Base-by-base conservation (phyloP, 1,140 invertebrate species). In the Caerostris darwini region DNA sequence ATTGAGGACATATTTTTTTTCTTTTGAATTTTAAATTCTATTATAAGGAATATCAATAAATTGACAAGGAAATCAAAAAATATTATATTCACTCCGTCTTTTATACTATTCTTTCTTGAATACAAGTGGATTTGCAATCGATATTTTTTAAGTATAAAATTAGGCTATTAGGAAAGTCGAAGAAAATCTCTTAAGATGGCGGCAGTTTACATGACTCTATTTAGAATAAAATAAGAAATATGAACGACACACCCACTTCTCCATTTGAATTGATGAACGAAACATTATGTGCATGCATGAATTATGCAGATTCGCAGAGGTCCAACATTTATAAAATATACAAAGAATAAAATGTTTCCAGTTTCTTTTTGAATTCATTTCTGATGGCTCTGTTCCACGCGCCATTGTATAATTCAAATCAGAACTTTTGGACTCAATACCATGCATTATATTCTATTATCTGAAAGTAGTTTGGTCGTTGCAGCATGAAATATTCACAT, bases 391-490 rank as follows among this genome's bases (percentile, higher is more conserved):
- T 88, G 54, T 88, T 88, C 86, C n/a, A 12, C n/a, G 81, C 81
- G 81, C 14, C 59, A 59, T 88, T 88, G 86, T 88, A 64, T 64
- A 88, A 88, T 88, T 88, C 86, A 88, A 88, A 88, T 88, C 86
- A 88, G 86, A 85, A 85, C 56, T 58, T 7, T 57, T 2, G 2
- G 19, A 85, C 82, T 83, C 53, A 85, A 85, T 85, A 85, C 56
- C 57, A 56, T 85, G 19, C 56, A 85, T 85, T 85, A 85, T 85
- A 57, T 85, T 85, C 54, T 34, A 19, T 85, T 58, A 85, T 85
- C 54, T 85, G 57, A 85, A 85, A 85, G 82, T 85, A 56, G n/a
- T 56, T 85, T 85, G 82, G 17, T 85, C 57, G 82, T 56, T 85
- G 54, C 82, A n/a, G 82, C 82, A 85, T 85, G 57, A 85, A 85